These are phyloP conservation scores for Sycophaga agraensis DNA, from an alignment of 1,140 invertebrate genomes.

Conservation along the genomic window DNA sequence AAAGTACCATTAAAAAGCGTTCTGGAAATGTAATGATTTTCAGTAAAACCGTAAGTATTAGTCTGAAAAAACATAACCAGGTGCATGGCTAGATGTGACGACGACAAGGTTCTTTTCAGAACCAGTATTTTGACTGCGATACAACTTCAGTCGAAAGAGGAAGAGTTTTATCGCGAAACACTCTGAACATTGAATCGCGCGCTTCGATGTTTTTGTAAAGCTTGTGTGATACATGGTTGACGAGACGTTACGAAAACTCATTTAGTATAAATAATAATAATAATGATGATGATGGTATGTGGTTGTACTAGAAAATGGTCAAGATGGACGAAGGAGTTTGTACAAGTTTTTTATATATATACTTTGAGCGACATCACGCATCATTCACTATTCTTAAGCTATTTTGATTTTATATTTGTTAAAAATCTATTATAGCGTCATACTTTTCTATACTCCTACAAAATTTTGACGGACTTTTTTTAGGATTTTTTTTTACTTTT, in stretches of 20 bases:
- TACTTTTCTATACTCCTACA: constrained; percentile 36
- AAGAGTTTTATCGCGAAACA: constrained; percentile 20
- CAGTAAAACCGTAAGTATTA: constrained; percentile 26
- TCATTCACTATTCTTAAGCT: constrained; percentile 38
- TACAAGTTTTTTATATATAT: constrained; percentile 22
- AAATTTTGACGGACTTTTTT: constrained; percentile 27
- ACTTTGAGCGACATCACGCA: not conserved
- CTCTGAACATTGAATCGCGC: constrained; percentile 11
- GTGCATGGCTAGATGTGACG: not conserved
- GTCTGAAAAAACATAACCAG: constrained; percentile 2
- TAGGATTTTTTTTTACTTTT: constrained; percentile 4
- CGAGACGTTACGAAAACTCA: constrained; percentile 13
- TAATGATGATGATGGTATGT: too few species aligned
- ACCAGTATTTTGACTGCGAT: constrained; percentile 16
- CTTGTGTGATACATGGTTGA: constrained; percentile 30
- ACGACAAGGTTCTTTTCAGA: constrained; percentile 13
- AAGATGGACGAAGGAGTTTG: constrained; percentile 20
- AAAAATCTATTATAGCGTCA: constrained; percentile 45
- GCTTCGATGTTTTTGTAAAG: constrained; percentile 10
- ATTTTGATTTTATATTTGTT: constrained; percentile 42
- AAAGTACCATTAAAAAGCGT: constrained; percentile 64
- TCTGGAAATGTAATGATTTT: constrained; percentile 40
- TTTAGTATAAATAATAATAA: constrained; percentile 12
- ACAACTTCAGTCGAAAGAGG: constrained; percentile 5
- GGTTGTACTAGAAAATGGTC: constrained; percentile 11